phyloP scores from a whole-genome alignment of 2,113 vertebrate species.

The Zosterops borbonicus region DNA sequence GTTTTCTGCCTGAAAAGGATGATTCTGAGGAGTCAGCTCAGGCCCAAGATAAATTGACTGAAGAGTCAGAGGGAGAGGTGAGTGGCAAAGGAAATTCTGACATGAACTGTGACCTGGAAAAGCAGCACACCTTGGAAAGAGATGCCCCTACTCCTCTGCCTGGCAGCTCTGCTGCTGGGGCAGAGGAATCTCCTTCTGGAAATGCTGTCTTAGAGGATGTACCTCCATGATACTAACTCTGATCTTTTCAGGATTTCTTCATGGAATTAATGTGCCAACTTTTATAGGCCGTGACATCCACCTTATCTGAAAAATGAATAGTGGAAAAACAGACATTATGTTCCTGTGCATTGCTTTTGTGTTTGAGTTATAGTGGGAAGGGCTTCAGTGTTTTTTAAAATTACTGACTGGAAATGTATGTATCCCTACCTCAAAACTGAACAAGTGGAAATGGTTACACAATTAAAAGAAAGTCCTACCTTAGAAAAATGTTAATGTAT shows the following conservation, averaged over 20 bases:
- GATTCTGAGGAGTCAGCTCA: slow-evolving; percentile 65
- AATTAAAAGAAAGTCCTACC: not conserved
- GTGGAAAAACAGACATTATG: not conserved
- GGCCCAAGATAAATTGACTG: slow-evolving; percentile 63
- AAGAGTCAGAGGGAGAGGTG: slow-evolving; percentile 68
- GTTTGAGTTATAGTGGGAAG: not conserved
- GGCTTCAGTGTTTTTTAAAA: not conserved
- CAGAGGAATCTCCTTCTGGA: slow-evolving; percentile 49
- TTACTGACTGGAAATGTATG: not conserved
- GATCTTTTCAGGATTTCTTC: not conserved
- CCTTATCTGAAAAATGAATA: not conserved
- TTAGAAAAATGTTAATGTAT: not conserved
- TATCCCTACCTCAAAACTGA: slow-evolving; percentile 3
- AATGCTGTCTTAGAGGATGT: slow-evolving; percentile 35
- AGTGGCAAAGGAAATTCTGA: slow-evolving; percentile 33
- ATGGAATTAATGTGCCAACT: not conserved
- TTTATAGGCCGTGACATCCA: not conserved
- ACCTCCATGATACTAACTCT: slow-evolving; percentile 30
- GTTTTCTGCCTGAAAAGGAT: slow-evolving; percentile 75
- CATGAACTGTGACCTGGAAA: slow-evolving; percentile 40
- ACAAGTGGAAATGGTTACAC: not conserved
- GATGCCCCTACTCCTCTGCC: slow-evolving; percentile 17
- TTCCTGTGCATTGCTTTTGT: not conserved
- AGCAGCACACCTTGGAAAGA: slow-evolving; percentile 22
- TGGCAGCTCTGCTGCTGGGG: slow-evolving; percentile 36